Evolutionary conservation across 2,113 vertebrate species (phyloP), one percentile per base, ranked within the genome.

Genomic region (Pyrgilauda ruficollis): DNA sequence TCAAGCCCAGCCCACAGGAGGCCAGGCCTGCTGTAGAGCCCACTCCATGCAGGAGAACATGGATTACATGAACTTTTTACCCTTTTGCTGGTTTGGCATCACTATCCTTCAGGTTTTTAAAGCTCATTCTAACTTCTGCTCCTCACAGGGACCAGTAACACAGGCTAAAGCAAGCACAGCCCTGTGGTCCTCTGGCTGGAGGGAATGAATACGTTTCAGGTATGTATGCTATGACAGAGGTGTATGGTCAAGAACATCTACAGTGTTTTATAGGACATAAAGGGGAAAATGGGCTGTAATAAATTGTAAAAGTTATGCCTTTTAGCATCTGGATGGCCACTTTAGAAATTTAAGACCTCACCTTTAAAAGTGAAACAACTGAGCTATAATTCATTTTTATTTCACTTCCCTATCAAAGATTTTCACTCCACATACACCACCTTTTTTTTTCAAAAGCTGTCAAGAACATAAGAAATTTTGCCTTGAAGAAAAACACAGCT

Each of bases 211-310:
- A 27, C 8, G 15, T 43, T 9, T 58, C 30, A 85, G 31, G 37
- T 21, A 18, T 58, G 26, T 31, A 35, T 4, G 31, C 10, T 18
- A 6, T 23, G 58, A 70, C 83, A 85, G 75, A 93, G 52, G 59
- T 37, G 21, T 8, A 67, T n/a, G 77, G 85, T 87, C 79, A 93
- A 61, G 55, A 95, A 88, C 47, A 59, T 59, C 59, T 24, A 30
- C 37, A 39, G 30, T 86, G 39, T 85, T 92, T 96, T 95, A 91
- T 74, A 70, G 63, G 87, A 84, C 61, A 91, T 83, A 80, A 80
- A 93, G 50, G 68, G 46, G 87, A 93, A 88, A 96, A 91, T 63
- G 61, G n/a, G 43, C 67, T 84, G 44, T 33, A 94, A 91, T 93
- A 91, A 95, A 95, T 70, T 58, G 58, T 53, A 31, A n/a, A 87